phyloP scores from a whole-genome alignment of 1,140 invertebrate species.

The Lethrus apterus region DNA sequence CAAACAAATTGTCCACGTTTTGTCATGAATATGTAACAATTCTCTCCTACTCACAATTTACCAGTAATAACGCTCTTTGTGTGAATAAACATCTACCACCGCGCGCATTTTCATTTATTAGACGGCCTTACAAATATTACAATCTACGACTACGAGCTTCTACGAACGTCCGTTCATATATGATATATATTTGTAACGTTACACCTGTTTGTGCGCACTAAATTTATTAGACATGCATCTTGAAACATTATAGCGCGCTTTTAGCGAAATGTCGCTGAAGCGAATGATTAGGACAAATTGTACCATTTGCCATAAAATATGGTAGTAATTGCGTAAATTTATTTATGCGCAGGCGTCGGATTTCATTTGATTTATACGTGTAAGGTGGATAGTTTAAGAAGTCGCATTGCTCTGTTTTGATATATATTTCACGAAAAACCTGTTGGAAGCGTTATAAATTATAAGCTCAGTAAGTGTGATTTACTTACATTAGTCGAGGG shows the following conservation, averaged over 20 bases:
- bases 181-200: slow-evolving; percentile 12
- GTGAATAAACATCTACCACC: no score
- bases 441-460: no score
- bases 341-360: slow-evolving; percentile 4
- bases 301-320: slow-evolving; percentile 17
- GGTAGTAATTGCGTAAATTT: slow-evolving; percentile 14
- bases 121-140: no score
- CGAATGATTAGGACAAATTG: slow-evolving; percentile 19
- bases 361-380: slow-evolving; percentile 12
- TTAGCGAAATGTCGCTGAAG: slow-evolving; percentile 15
- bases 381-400: neutral
- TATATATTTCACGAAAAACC: neutral
- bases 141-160: no score
- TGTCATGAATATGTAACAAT: no score
- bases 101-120: no score
- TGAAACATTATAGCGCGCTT: slow-evolving; percentile 12
- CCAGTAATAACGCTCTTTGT: no score
- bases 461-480: no score
- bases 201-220: slow-evolving; percentile 3
- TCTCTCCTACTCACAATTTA: no score
- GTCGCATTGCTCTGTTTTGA: neutral
- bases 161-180: neutral
- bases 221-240: slow-evolving; percentile 10
- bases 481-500: no score
- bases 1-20: no score